Conservation (phyloP, 2,797 vertebrate genomes). For the Acestrorhynchus altus region DNA sequence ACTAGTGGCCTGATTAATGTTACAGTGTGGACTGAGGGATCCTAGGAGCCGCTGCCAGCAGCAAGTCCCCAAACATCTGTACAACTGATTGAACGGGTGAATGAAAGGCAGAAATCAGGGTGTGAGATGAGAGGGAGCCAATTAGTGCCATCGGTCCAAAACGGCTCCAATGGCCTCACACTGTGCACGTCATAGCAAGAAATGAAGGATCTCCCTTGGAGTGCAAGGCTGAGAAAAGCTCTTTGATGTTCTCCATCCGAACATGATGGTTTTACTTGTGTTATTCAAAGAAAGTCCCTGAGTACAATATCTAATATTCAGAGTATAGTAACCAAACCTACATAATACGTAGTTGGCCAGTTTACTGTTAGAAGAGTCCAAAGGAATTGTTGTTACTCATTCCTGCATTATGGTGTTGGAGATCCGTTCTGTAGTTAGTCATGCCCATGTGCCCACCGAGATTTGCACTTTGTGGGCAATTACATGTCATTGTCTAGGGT, state of each 20-base stretch:
- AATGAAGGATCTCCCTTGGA: background rate
- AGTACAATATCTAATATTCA: background rate
- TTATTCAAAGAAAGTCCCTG: background rate
- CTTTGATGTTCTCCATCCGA: background rate
- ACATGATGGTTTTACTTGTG: background rate
- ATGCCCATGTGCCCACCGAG: too few species aligned
- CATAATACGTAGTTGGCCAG: background rate
- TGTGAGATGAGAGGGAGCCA: conserved; percentile 3
- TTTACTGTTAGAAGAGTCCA: too few species aligned
- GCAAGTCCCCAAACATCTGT: conserved; percentile 13
- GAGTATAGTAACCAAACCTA: background rate
- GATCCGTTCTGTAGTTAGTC: too few species aligned
- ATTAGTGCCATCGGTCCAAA: background rate
- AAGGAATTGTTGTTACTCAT: background rate
- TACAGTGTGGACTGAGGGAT: conserved; percentile 1
- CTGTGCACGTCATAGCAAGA: background rate
- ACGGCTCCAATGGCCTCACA: background rate
- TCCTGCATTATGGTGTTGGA: background rate
- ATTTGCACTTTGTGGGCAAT: too few species aligned
- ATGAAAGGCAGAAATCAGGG: background rate
- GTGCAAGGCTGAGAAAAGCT: background rate
- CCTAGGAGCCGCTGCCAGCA: conserved; percentile 7
- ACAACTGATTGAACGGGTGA: background rate
- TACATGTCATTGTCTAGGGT: too few species aligned
- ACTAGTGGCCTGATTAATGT: conserved; percentile 24